Percentiles rank a stretch among this genome's conserved stretches.
Evolutionary conservation across 2,888 invertebrate genomes (phyloP).

Genomic region (Dicranocentrus wangi): DNA sequence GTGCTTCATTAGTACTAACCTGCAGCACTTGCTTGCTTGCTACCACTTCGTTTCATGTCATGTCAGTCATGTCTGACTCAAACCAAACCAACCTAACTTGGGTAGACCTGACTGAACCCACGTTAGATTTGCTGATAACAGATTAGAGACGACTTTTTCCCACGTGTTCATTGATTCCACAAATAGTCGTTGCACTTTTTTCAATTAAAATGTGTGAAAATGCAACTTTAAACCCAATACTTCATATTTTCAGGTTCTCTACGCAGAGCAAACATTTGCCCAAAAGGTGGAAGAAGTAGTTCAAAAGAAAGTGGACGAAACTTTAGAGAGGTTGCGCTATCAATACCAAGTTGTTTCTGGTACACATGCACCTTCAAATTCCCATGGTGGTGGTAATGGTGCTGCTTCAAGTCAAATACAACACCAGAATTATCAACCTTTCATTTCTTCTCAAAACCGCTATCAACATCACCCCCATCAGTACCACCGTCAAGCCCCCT

Average conservation of each 20-base stretch:
- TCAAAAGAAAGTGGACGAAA: constrained; percentile 56
- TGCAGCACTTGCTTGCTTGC: too few species aligned
- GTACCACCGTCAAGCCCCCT: neutral
- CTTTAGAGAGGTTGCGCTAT: constrained; percentile 26
- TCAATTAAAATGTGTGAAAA: too few species aligned
- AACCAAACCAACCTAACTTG: too few species aligned
- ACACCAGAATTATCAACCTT: constrained; percentile 34
- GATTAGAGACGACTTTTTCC: too few species aligned
- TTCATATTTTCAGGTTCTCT: constrained; percentile 23
- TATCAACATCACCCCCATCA: constrained; percentile 39
- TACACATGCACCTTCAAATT: neutral
- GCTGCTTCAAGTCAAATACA: neutral
- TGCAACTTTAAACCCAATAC: neutral
- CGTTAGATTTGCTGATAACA: too few species aligned
- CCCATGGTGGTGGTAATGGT: constrained; percentile 26
- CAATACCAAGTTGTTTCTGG: constrained; percentile 32
- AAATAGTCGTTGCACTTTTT: too few species aligned
- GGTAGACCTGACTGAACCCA: too few species aligned
- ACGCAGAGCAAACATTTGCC: constrained; percentile 50
- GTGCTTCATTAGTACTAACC: too few species aligned
- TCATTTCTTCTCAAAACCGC: constrained; percentile 8
- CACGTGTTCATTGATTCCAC: too few species aligned
- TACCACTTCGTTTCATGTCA: too few species aligned
- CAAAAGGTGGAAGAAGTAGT: constrained; percentile 51
- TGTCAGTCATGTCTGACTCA: too few species aligned